Conservation (phyloP, 2,113 vertebrate species). For the Pungitius pungitius region DNA sequence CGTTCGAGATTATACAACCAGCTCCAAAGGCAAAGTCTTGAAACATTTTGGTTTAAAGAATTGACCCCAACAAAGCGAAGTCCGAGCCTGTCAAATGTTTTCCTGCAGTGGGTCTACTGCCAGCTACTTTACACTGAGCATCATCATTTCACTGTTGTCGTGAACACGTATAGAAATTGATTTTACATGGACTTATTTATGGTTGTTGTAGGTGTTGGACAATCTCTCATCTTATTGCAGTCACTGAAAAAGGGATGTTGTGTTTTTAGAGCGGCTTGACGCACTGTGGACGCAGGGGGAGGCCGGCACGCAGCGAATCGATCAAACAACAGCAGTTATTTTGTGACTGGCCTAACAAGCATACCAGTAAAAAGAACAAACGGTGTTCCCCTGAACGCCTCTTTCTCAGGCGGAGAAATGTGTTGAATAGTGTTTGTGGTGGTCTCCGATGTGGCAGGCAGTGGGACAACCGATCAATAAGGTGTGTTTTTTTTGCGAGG, state of each 20-base stretch:
- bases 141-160: conserved; percentile 19
- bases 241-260: conserved; percentile 8
- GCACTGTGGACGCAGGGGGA: conserved; percentile 8
- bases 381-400: neutral
- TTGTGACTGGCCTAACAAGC: conserved; percentile 2
- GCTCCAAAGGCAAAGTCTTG: neutral
- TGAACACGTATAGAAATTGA: conserved; percentile 36
- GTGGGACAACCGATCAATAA: conserved; percentile 52
- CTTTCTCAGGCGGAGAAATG: conserved; percentile 10
- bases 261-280: conserved; percentile 34
- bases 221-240: conserved; percentile 22
- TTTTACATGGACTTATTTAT: conserved; percentile 30
- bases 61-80: neutral
- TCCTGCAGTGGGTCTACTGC: neutral
- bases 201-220: conserved; percentile 4
- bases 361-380: neutral
- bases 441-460: neutral
- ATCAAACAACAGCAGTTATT: conserved; percentile 28
- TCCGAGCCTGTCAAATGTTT: conserved; percentile 27
- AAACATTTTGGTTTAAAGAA: neutral
- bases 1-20: neutral
- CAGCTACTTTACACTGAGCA: conserved; percentile 34
- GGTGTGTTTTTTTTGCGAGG: conserved; percentile 40
- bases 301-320: conserved; percentile 9
- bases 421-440: neutral